Base-by-base conservation (phyloP, 1,140 invertebrate genomes). In the Solenopsis invicta region DNA sequence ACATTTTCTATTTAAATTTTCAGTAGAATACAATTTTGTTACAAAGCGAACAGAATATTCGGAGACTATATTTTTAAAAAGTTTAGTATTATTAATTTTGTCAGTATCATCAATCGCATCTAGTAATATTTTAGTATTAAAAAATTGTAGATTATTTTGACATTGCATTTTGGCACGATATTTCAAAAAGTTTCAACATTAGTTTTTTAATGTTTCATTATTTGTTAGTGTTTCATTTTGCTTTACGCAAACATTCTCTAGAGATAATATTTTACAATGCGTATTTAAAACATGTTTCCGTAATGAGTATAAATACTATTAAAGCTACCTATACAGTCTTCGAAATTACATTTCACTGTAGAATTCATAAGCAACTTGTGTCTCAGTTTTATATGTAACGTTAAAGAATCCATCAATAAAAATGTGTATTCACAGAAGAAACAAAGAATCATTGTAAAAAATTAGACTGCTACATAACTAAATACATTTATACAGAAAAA, bases 1-100 rank as follows among this genome's bases (percentile, higher is more conserved):
- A 52, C 52, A 6, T 72, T 72, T 71, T 71, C 69, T 52, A 71
- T 71, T 52, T 12, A 52, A 52, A 72, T 72, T 50, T 72, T 3
- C 48, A 29, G 0, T 29, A n/a, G 48, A 6, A 2, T 72, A 72
- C 4, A 72, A 52, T 52, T 72, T 72, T 13, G 48, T 72, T 52
- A 72, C 1, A 52, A 72, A 8, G 29, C 24, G 24, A 34, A 72
- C 1, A 72, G 16, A 16, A 52, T 52, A 72, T 29, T 52, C 48
- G 4, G 16, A 72, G 18, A 72, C 18, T 0, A 72, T 48, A 18
- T 29, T 52, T 71, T 52, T 52, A 0, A 71, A 71, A 50, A 16
- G 8, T 52, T 50, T 16, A 29, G 9, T 71, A 71, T 71, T 71
- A 71, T 71, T 52, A 29, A 71, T 50, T 71, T 71, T 1, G 41